These are phyloP conservation scores for Chiloscyllium plagiosum DNA, from an alignment of 2,113 vertebrate genomes.

Conservation along the genomic window DNA sequence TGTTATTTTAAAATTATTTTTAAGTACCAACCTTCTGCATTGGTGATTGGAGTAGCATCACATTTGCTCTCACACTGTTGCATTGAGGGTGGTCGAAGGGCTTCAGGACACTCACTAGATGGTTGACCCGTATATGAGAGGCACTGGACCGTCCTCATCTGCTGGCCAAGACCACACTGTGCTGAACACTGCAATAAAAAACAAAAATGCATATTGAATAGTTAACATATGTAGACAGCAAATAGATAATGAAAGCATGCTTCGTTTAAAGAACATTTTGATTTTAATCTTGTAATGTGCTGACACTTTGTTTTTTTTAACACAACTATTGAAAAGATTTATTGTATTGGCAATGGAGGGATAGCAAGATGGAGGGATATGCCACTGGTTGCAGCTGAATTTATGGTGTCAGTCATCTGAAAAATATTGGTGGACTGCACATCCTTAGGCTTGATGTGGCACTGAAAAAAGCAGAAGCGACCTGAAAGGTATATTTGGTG, in stretches of 20 bases:
- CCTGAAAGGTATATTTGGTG: neutral
- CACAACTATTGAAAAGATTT: neutral
- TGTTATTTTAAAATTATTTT: neutral
- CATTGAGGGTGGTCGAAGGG: conserved; percentile 75
- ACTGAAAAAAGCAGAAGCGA: neutral
- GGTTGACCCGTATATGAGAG: conserved; percentile 90
- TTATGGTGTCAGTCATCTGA: neutral
- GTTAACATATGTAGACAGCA: neutral
- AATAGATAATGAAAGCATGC: neutral
- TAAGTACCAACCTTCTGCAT: conserved; percentile 74
- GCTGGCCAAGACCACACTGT: conserved; percentile 91
- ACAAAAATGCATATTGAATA: neutral
- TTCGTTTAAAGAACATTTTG: neutral
- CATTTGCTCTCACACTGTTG: conserved; percentile 98
- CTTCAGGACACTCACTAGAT: conserved; percentile 79
- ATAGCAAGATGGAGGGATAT: neutral
- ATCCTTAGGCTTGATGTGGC: neutral
- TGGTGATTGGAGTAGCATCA: conserved; percentile 81
- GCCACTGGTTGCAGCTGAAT: neutral
- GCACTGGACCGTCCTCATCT: conserved; percentile 89
- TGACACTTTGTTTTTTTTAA: neutral
- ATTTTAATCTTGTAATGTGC: neutral
- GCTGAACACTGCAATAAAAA: conserved; percentile 76
- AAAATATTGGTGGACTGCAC: neutral
- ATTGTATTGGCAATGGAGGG: neutral